A percentile compares a stretch with the other conserved stretches of the same genome.
These are phyloP conservation scores for Eupithecia dodoneata DNA, from an alignment of 2,888 invertebrate genomes.

Conservation along the genomic window DNA sequence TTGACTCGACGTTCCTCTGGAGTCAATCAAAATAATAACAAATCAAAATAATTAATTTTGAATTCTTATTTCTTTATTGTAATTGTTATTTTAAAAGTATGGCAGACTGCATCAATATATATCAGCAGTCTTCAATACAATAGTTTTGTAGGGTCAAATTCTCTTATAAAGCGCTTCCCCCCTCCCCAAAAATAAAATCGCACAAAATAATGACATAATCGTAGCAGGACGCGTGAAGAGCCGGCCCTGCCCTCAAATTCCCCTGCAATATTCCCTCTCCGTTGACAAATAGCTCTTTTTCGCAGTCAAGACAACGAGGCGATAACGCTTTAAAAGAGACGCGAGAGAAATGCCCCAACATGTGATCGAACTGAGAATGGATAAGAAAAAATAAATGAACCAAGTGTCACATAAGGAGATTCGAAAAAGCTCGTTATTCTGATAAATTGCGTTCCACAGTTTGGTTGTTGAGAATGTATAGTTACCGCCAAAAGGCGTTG, in stretches of 20 bases:
- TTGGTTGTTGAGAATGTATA: conserved; percentile 61
- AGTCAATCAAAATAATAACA: too few relatives aligned
- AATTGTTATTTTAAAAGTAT: too few relatives aligned
- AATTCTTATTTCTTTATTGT: too few relatives aligned
- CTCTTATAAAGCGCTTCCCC: not conserved
- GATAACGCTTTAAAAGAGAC: conserved; percentile 74
- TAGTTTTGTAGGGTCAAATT: not conserved
- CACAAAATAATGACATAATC: conserved; percentile 3
- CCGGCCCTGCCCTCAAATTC: conserved; percentile 39
- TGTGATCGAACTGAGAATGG: conserved; percentile 77
- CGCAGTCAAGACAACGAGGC: conserved; percentile 64
- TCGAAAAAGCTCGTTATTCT: conserved; percentile 80
- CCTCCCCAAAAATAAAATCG: not conserved
- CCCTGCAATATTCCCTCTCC: conserved; percentile 49
- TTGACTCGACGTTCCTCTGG: too few relatives aligned
- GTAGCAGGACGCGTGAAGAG: not conserved
- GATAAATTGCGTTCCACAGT: conserved; percentile 76
- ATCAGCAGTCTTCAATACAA: not conserved
- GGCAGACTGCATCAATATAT: not conserved
- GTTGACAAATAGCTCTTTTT: conserved; percentile 74
- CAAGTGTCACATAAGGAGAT: conserved; percentile 78
- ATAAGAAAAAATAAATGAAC: conserved; percentile 82
- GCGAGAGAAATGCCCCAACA: conserved; percentile 73
- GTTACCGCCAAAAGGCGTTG: conserved; percentile 33
- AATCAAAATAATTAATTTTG: too few relatives aligned